Base-by-base conservation (phyloP, 2,888 invertebrate genomes). In the Callyntrura guangdongensis region DNA sequence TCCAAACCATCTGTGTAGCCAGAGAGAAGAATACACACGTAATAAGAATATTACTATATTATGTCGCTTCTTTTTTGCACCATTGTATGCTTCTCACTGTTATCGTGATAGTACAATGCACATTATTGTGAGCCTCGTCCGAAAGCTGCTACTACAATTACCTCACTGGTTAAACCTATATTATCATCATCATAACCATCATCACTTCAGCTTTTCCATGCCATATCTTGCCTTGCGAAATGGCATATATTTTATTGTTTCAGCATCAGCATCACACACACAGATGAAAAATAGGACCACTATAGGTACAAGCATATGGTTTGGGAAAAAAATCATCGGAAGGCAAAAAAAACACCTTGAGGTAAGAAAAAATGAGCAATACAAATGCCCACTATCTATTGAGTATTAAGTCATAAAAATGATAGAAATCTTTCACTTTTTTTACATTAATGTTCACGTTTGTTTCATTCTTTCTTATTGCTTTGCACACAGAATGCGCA, bases 371-470 rank as follows among this genome's bases (percentile, higher is more conserved):
- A 89, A 86, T 79, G 69, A 59, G 85, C 85, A 90, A 56, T 49
- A 12, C 53, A 81, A 77, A 72, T 56, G 20, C 36, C 20, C 25
- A 69, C 17, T 64, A 81, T 89, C 49, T 53, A 74, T 56, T 79
- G 90, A 87, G 88, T 89, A 92, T 92, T 92, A 92, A 92, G 92
- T 92, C 92, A 92, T 92, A 92, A 92, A 92, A 91, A 88, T 91
- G 91, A 92, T 92, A 91, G 83, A 87, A 92, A 92, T 92, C 91
- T 90, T 90, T 90, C 89, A 86, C 90, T 88, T 89, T 79, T 69
- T 36, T 36, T 59, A 56, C 61, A 87, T 36, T 36, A 2, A 36
- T 36, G 36, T 36, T 36, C 36, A 36, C 3, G 36, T 36, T 36
- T 36, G 36, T 36, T 36, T 36, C 36, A 36, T 36, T 36, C 6